A percentile compares a stretch with the other conserved stretches of the same genome.
Conservation (phyloP, 2,888 invertebrate genomes). For the Limnephilus rhombicus region DNA sequence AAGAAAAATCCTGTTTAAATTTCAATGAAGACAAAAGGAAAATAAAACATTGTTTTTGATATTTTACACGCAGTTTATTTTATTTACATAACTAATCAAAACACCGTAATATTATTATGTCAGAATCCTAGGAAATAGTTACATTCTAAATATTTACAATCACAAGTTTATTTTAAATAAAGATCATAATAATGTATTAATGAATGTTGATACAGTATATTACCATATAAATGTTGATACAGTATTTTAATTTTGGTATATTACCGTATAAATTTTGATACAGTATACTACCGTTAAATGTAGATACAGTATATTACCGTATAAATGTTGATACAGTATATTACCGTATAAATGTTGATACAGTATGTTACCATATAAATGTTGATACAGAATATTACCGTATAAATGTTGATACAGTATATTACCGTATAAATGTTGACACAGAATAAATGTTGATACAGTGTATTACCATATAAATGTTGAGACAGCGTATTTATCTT, state of each 20-base stretch:
- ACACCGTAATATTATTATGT: background rate
- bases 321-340: background rate
- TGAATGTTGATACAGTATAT: background rate
- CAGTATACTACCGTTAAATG: too few species aligned
- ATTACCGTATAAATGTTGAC: too few species aligned
- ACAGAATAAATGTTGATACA: background rate
- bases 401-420: background rate
- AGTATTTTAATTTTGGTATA: too few species aligned
- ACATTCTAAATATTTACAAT: background rate
- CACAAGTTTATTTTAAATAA: background rate
- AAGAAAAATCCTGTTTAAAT: background rate
- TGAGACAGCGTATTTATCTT: background rate
- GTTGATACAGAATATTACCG: too few species aligned
- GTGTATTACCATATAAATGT: background rate
- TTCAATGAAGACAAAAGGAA: background rate
- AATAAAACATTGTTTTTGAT: background rate
- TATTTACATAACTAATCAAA: background rate
- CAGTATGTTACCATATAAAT: too few species aligned
- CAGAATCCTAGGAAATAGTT: background rate
- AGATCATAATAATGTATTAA: background rate
- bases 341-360: background rate
- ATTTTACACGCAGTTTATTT: background rate
- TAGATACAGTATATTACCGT: too few species aligned
- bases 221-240: too few species aligned
- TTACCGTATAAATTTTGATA: background rate